These are phyloP conservation scores for Dicranocentrus wangi DNA, from an alignment of 2,888 invertebrate genomes.

Conservation along the genomic window DNA sequence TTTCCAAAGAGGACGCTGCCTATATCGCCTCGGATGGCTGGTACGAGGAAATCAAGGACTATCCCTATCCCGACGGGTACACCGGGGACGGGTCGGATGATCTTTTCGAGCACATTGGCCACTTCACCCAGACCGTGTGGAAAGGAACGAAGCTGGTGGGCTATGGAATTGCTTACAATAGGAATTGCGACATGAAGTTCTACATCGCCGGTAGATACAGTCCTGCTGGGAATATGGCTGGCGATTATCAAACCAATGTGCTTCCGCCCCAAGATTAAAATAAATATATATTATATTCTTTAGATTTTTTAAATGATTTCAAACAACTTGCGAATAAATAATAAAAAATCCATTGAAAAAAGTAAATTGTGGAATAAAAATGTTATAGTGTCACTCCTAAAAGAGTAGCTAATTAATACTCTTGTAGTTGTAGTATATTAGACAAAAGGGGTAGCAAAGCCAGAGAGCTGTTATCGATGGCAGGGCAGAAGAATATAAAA, in stretches of 20 bases:
- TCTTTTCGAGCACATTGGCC: constrained; percentile 33
- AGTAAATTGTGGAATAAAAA: too few species aligned
- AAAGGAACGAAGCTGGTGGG: constrained; percentile 39
- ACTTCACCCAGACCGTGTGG: constrained; percentile 56
- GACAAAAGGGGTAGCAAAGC: too few species aligned
- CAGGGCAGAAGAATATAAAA: too few species aligned
- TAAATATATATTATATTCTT: too few species aligned
- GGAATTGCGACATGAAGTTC: not conserved
- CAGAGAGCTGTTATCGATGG: too few species aligned
- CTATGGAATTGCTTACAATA: constrained; percentile 38
- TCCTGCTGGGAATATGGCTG: constrained; percentile 33
- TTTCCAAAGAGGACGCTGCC: too few species aligned
- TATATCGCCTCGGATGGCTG: constrained; percentile 35
- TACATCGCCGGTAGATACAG: constrained; percentile 36
- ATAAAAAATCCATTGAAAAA: too few species aligned
- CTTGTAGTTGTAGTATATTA: too few species aligned
- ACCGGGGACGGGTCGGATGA: not conserved
- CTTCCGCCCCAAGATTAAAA: constrained; percentile 27
- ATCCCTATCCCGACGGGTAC: constrained; percentile 44
- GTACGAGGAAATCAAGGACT: constrained; percentile 56
- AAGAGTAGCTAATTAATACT: too few species aligned
- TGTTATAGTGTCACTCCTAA: too few species aligned
- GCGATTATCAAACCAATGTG: constrained; percentile 35
- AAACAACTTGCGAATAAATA: too few species aligned
- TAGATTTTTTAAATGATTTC: too few species aligned